Evolutionary conservation across 2,113 vertebrate species (phyloP), one percentile per base, ranked within the genome.

Genomic region (Merops nubicus): DNA sequence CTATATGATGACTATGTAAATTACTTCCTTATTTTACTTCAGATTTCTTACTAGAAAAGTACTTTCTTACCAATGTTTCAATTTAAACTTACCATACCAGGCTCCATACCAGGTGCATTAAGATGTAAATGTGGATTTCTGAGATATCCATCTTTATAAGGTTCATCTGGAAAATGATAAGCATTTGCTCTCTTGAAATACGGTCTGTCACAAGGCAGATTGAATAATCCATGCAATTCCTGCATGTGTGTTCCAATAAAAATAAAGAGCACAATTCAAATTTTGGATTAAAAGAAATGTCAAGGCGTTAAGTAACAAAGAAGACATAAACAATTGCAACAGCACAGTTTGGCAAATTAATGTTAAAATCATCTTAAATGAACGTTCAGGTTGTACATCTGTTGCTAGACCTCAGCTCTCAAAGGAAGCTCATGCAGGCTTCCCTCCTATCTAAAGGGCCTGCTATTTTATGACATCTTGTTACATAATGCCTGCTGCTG

Each of bases 61-160:
- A 36, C 45, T 94, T 62, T 91, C 51, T 82, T 28, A 51, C 15
- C 85, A 89, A 81, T 47, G 42, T 67, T 79, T 83, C 33, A 69
- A 19, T 51, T 85, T 67, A 93, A 88, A 96, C 98, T 97, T 84
- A 99, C 99, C 98, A 98, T 97, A 91, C 98, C 98, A 75, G 98
- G 95, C 56, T 99, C 99, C 40, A 97, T 45, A 50, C 92, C 97
- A 48, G 99, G 99, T 72, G 98, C 97, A 77, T 93, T 98, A 74
- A 99, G 98, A 74, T 97, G 95, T 40, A 93, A 34, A 64, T 99
- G 99, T 60, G 99, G 99, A 91, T 98, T 99, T 95, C 99, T 98
- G 87, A 99, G 98, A 96, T 99, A 99, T 4, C 98, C 99, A 36
- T 99, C 99, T 98, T 98, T 98, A 97, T 99, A 99, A 7, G 98